Percentiles rank a stretch among this genome's conserved stretches.
These are phyloP conservation scores for Phlogophora meticulosa DNA, from an alignment of 2,888 invertebrate species.

Conservation along the genomic window DNA sequence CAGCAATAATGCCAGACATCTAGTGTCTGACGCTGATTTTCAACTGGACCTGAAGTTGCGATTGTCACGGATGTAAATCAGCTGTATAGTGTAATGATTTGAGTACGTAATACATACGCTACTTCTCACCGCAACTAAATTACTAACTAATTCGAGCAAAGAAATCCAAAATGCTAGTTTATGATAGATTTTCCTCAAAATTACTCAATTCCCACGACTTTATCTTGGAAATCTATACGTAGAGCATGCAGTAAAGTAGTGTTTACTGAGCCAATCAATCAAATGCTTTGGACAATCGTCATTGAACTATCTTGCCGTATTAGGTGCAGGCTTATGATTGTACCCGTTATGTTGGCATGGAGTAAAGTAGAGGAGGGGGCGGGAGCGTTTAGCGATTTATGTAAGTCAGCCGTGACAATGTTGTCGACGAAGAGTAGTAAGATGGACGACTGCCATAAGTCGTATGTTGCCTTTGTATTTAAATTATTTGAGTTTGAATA, in stretches of 20 bases:
- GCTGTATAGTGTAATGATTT: no score
- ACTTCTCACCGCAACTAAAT: background rate
- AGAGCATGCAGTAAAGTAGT: slow-evolving; percentile 45
- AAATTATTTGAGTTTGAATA: no score
- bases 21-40: no score
- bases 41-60: no score
- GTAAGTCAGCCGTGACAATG: no score
- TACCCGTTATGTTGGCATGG: slow-evolving; percentile 58
- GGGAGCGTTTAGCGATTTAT: slow-evolving; percentile 19
- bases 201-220: slow-evolving; percentile 48
- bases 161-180: background rate
- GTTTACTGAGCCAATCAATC: slow-evolving; percentile 65
- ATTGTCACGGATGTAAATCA: no score
- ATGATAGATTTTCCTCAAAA: slow-evolving; percentile 44
- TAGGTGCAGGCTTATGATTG: slow-evolving; percentile 67
- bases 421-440: no score
- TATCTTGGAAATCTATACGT: slow-evolving; percentile 34
- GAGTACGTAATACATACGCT: no score
- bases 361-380: slow-evolving; percentile 24
- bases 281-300: slow-evolving; percentile 67
- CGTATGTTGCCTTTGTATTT: no score
- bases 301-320: slow-evolving; percentile 73
- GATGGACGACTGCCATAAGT: background rate
- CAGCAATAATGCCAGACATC: no score
- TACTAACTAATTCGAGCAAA: background rate